These are phyloP conservation scores for Centropus unirufus DNA, from an alignment of 2,113 vertebrate genomes.

Conservation along the genomic window DNA sequence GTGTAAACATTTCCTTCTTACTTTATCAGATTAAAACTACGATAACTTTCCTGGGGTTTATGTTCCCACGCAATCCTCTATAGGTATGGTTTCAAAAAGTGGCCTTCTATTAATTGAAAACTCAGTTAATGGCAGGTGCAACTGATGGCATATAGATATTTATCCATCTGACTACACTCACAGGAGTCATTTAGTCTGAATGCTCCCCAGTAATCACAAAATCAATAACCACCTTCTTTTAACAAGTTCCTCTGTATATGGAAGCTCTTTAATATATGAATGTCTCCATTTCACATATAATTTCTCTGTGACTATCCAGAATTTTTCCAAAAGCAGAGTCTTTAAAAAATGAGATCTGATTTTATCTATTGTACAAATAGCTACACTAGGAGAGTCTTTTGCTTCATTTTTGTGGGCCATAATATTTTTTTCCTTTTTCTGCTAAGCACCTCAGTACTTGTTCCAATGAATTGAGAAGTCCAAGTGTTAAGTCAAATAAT, in stretches of 20 bases:
- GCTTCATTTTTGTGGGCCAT: background rate
- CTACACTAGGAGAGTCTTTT: background rate
- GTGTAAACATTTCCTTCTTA: background rate
- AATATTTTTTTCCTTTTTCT: background rate
- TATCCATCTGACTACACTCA: constrained; percentile 27
- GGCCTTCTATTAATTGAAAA: constrained; percentile 8
- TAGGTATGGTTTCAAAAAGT: background rate
- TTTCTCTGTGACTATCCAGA: background rate
- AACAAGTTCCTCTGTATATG: constrained; percentile 20
- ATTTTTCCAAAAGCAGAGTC: background rate
- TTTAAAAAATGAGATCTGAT: background rate
- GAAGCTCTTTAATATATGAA: constrained; percentile 18
- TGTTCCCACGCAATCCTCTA: background rate
- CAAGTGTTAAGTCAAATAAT: background rate
- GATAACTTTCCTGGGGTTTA: background rate
- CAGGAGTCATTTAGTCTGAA: constrained; percentile 42
- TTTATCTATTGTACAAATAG: background rate
- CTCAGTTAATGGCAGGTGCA: background rate
- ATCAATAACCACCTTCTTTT: constrained; percentile 56
- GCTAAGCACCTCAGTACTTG: background rate
- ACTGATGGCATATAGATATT: background rate
- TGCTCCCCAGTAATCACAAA: constrained; percentile 43
- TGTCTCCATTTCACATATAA: constrained; percentile 2
- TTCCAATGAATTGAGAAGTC: background rate
- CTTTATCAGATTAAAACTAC: background rate